phyloP scores from a whole-genome alignment of 2,113 vertebrate genomes.

The Psilopsiagon aymara region DNA sequence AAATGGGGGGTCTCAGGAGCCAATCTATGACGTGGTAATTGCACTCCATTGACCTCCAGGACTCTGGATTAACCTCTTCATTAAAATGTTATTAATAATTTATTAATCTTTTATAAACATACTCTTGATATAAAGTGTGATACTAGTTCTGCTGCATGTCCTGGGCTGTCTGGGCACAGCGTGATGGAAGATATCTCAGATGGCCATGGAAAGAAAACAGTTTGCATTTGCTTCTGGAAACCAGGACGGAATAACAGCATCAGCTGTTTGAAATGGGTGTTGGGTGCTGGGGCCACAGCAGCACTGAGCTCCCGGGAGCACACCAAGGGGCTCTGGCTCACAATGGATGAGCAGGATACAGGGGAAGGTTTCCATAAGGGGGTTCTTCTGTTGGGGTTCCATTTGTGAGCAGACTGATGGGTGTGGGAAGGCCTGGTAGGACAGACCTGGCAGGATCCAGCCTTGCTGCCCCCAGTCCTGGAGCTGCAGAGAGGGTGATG shows the following conservation, averaged over 20 bases:
- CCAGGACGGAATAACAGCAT: background rate
- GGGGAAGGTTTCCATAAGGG: background rate
- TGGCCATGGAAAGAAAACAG: background rate
- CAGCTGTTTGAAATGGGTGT: background rate
- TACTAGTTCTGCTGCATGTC: background rate
- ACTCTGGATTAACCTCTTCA: background rate
- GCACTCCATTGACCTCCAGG: background rate
- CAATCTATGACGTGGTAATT: background rate
- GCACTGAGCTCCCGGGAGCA: background rate
- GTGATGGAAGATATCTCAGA: background rate
- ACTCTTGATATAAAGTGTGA: constrained; percentile 20
- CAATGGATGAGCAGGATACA: accelerated
- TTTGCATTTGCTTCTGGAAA: background rate
- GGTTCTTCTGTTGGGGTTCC: background rate
- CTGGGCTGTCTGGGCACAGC: background rate
- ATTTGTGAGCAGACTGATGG: background rate
- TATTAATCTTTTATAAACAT: constrained; percentile 47
- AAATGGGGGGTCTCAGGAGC: background rate
- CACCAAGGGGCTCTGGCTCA: background rate
- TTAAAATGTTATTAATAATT: constrained; percentile 45
- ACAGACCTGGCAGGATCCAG: background rate
- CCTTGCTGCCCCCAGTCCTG: background rate
- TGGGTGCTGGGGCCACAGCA: background rate
- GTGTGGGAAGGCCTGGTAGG: background rate
- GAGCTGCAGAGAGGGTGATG: accelerated